A percentile compares a stretch with the other conserved stretches of the same genome.
phyloP scores from a whole-genome alignment of 2,888 invertebrate species.

The Scrobipalpa costella region DNA sequence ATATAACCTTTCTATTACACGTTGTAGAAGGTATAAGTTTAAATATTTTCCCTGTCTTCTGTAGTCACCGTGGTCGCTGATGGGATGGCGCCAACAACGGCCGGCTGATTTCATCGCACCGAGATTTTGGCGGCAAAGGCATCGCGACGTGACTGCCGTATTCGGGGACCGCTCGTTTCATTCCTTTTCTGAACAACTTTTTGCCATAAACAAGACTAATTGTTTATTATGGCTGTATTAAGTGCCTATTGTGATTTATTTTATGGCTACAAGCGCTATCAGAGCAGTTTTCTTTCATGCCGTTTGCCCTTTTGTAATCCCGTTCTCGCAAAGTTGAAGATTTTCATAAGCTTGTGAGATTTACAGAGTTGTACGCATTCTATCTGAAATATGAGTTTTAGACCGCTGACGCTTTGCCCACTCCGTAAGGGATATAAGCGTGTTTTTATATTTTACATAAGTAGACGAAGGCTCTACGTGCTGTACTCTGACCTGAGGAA shows the following conservation, averaged over 20 bases:
- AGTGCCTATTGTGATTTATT: constrained; percentile 14
- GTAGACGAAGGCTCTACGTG: neutral
- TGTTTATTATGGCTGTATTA: constrained; percentile 43
- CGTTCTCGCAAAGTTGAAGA: neutral
- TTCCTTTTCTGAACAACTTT: constrained; percentile 56
- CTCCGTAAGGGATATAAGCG: too few relatives aligned
- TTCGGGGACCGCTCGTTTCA: constrained; percentile 46
- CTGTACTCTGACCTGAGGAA: neutral
- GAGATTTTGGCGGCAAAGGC: constrained; percentile 65
- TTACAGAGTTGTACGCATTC: too few relatives aligned
- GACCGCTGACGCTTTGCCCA: too few relatives aligned
- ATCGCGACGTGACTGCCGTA: constrained; percentile 63
- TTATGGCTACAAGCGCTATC: constrained; percentile 5
- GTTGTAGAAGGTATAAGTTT: too few relatives aligned
- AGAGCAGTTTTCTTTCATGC: neutral
- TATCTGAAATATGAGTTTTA: too few relatives aligned
- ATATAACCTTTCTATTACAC: too few relatives aligned
- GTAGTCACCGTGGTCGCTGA: constrained; percentile 32
- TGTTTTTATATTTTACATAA: too few relatives aligned
- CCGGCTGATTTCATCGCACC: constrained; percentile 67
- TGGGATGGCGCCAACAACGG: constrained; percentile 59
- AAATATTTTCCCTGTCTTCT: too few relatives aligned
- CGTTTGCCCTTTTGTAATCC: constrained; percentile 23
- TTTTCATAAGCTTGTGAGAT: too few relatives aligned
- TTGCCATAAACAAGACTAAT: constrained; percentile 57